A percentile compares a stretch with the other conserved stretches of the same genome.
These are phyloP conservation scores for Etheostoma perlongum DNA, from an alignment of 2,797 vertebrate species.

Conservation along the genomic window DNA sequence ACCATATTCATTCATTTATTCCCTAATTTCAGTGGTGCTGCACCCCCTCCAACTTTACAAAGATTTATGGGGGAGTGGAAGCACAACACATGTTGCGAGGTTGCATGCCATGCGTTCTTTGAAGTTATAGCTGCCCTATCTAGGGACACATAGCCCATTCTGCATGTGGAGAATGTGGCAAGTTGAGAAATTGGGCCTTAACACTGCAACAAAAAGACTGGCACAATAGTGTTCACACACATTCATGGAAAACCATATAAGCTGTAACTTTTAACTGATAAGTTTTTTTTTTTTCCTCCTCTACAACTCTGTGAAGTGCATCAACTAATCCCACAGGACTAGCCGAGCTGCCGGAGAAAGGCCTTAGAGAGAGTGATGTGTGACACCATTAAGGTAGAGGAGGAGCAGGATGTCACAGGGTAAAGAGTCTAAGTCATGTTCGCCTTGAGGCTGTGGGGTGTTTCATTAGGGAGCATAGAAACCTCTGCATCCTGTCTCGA, in stretches of 20 bases:
- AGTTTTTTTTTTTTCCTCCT: not conserved
- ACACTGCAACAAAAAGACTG: constrained; percentile 13
- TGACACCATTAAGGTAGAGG: constrained; percentile 45
- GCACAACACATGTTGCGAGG: constrained; percentile 59
- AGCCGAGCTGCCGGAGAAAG: constrained; percentile 29
- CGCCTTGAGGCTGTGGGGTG: constrained; percentile 37
- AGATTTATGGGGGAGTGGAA: constrained; percentile 63
- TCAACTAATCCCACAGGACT: constrained; percentile 20
- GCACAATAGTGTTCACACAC: constrained; percentile 1
- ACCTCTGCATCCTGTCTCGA: constrained; percentile 71
- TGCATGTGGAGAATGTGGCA: constrained; percentile 48
- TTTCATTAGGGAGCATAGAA: constrained; percentile 58
- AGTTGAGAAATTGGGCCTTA: constrained; percentile 39
- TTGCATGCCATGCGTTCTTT: constrained; percentile 66
- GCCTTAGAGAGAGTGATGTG: constrained; percentile 34
- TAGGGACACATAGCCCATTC: constrained; percentile 23
- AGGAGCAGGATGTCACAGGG: constrained; percentile 39
- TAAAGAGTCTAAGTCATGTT: constrained; percentile 41
- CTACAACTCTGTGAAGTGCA: constrained; percentile 25
- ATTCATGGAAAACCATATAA: constrained; percentile 14
- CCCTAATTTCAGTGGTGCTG: constrained; percentile 12
- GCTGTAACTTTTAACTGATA: constrained; percentile 6
- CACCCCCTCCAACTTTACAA: constrained; percentile 8
- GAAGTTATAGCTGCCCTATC: constrained; percentile 33
- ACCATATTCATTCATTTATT: constrained; percentile 12